Evolutionary conservation across 2,888 invertebrate genomes (phyloP).

Genomic region (Scaptomyza polygonia): DNA sequence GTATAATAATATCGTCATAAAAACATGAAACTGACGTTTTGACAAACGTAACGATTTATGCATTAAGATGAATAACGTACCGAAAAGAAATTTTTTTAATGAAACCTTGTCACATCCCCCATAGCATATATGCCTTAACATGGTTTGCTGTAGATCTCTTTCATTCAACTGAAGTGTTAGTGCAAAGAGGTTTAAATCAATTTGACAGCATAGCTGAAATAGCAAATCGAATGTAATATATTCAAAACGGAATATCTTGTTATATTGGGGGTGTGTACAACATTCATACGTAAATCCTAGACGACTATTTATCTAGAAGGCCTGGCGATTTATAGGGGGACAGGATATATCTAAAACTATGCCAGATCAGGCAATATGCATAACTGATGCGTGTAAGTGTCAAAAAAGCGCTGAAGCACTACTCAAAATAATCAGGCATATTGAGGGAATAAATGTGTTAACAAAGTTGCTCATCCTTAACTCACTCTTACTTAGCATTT

Average conservation of each 20-base stretch:
- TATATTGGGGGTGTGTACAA: constrained; percentile 32
- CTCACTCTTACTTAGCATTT: constrained; percentile 30
- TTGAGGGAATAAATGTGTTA: constrained; percentile 16
- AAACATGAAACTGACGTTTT: constrained; percentile 62
- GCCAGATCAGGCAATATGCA: constrained; percentile 50
- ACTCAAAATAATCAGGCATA: constrained; percentile 63
- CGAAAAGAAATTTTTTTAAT: constrained; percentile 43
- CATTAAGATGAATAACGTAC: constrained; percentile 45
- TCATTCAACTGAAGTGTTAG: constrained; percentile 4
- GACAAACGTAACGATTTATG: constrained; percentile 71
- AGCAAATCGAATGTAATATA: constrained; percentile 79
- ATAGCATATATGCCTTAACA: constrained; percentile 1
- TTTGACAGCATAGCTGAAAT: constrained; percentile 51
- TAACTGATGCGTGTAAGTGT: constrained; percentile 80
- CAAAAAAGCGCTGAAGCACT: constrained; percentile 78
- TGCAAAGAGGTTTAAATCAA: constrained; percentile 45
- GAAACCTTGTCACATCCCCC: constrained; percentile 34
- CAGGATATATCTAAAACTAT: constrained; percentile 65
- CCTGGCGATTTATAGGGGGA: neutral
- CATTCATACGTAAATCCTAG: constrained; percentile 23
- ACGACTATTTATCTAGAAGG: constrained; percentile 2
- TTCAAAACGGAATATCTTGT: constrained; percentile 72
- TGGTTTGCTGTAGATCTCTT: constrained; percentile 6
- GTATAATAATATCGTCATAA: constrained; percentile 40
- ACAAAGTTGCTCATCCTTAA: neutral